Evolutionary conservation across 1,140 invertebrate genomes (phyloP), one percentile per base, ranked within the genome.

Genomic region (Luehdorfia chinensis): DNA sequence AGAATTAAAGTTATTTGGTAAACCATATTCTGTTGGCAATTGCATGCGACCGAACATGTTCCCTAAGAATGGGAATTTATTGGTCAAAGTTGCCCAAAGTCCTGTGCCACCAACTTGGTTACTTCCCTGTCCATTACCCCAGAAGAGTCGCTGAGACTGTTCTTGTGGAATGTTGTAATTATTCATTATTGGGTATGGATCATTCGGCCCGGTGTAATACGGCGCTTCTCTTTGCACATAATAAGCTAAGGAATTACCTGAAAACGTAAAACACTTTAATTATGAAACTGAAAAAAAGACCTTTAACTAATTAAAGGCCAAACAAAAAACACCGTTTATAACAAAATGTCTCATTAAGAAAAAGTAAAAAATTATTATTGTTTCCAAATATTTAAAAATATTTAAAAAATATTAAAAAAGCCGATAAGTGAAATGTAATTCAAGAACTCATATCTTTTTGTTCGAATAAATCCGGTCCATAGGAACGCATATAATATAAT

Each of bases 61-160:
- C 9, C 57, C 55, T 14, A 86, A 57, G 33, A 83, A 73, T 0
- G 83, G 83, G 37, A 84, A 86, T 50, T 86, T 86, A 41, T 84
- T 83, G 1, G 79, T 86, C 27, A 86, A 39, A 6, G 59, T 68
- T 0, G 71, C 61, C 83, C 83, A 86, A 36, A 65, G 52, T 11
- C 75, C 76, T 7, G 72, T 74, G 15, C 83, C 83, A 3, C 83
- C 83, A 4, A 86, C 83, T 69, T 84, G 79, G 44, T 84, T 84
- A 36, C 63, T 74, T 13, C 83, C 83, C 32, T 65, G 57, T 14
- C 36, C 36, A 27, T 65, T 67, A 12, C 75, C 66, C 73, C 74
- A 86, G 47, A 86, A 83, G 1, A 86, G 49, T 0, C 72, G 50
- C 18, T 84, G 78, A 0, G 79, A 86, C 4, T 67, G 75, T 47